Base-by-base conservation (phyloP, 2,888 invertebrate genomes). In the Trilocha varians region DNA sequence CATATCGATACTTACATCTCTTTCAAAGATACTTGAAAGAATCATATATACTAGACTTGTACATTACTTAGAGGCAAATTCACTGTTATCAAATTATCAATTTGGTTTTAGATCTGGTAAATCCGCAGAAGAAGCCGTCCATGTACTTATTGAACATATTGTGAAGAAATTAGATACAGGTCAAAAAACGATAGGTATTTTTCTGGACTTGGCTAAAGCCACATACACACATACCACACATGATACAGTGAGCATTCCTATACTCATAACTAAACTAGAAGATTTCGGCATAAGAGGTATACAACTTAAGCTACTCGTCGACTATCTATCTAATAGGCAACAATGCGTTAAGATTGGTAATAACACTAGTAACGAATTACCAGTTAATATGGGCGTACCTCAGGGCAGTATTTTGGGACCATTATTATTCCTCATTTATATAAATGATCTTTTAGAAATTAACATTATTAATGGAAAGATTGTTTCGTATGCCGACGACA, bases 21-120 rank as follows among this genome's bases (percentile, higher is more conserved):
- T 48, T 8, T 49, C 49, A 5, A 49, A 49, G 34, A 36, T 49
- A 13, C 32, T 47, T n/a, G 47, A 49, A 40, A 34, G 34, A 33
- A 3, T 46, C 2, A 32, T 47, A 5, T 47, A 45, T 18, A 39
- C 17, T 5, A 33, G 47, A 25, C 36, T 45, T 13, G 34, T 45
- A n/a, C 40, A 38, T 8, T 49, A 47, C 34, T 35, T 47, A 11
- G 42, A 49, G 15, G 25, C 13, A 2, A 38, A 46, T 32, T 34
- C 36, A 1, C 15, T 49, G 9, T 17, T 50, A 8, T 42, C 48
- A 3, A 13, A 25, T 13, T 18, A 36, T 3, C 44, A 50, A 25
- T 45, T 36, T 35, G 47, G 49, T 13, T 49, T 47, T 16, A 34
- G 47, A 32, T 15, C 16, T 6, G 39, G 39, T 1, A 42, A n/a